These are phyloP conservation scores for Ommatoiulus sabulosus DNA, from an alignment of 2,888 invertebrate species.

Conservation along the genomic window DNA sequence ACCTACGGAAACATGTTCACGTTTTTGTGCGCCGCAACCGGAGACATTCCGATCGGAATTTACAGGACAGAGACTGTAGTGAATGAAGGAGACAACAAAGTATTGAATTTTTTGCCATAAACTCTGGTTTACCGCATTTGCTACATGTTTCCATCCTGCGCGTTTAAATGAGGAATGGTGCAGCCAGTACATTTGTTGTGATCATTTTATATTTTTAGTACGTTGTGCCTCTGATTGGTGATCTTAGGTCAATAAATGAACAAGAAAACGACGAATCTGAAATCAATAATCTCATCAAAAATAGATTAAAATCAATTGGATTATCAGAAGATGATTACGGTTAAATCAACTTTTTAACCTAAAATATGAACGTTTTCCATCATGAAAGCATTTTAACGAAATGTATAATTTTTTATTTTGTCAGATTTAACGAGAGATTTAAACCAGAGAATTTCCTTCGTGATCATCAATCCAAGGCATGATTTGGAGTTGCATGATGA, in stretches of 20 bases:
- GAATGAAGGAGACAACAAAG: background rate
- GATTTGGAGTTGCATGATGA: constrained; percentile 41
- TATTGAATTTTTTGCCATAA: too few species aligned
- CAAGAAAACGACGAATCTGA: constrained; percentile 30
- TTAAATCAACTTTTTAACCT: background rate
- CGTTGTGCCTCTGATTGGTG: background rate
- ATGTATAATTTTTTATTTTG: too few species aligned
- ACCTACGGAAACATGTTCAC: constrained; percentile 98
- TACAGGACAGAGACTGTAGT: constrained; percentile 78
- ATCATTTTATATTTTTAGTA: background rate
- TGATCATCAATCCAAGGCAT: constrained; percentile 51
- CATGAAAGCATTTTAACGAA: background rate
- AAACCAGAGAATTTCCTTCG: constrained; percentile 22
- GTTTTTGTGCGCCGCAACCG: constrained; percentile 96
- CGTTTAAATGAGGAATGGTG: too few species aligned
- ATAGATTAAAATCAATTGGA: constrained; percentile 47
- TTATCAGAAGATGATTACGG: constrained; percentile 53
- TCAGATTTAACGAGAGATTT: background rate
- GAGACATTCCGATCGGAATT: constrained; percentile 98
- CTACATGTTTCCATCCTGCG: too few species aligned
- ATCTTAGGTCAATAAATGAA: background rate
- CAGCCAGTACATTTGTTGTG: too few species aligned
- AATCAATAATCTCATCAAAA: constrained; percentile 54
- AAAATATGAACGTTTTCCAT: too few species aligned
- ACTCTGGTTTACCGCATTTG: too few species aligned